Evolutionary conservation across 2,113 vertebrate species (phyloP), one percentile per base, ranked within the genome.

Genomic region (Prietella phreatophila): DNA sequence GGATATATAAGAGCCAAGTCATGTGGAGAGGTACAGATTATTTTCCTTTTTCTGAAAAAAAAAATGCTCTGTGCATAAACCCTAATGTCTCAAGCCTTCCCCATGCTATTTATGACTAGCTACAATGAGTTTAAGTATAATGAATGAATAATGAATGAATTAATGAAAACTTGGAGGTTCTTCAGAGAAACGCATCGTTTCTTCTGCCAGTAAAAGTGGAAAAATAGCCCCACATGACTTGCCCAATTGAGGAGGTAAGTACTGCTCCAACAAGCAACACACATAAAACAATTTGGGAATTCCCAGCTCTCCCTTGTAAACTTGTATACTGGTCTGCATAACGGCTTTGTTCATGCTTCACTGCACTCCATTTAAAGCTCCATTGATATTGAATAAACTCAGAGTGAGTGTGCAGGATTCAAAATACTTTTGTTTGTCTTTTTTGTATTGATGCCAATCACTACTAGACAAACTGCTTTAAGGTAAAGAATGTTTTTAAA

Each of bases 401-500:
- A 19, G 4, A 79, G 27, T 42, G 15, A 71, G 22, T 63, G 20
- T 53, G 39, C 50, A 33, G 9, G 39, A 30, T 56, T 14, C 4
- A 53, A 84, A 71, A 71, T 36, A 25, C 47, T 36, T 84, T 71
- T 56, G 19, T 30, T 30, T 78, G 39, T 22, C 25, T 76, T 3
- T n/a, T 78, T 10, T 78, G 55, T 71, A 78, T 9, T 76, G 22
- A 33, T 56, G 19, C 19, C 47, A 85, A 30, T 53, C 42, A 63
- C 11, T 6, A 80, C n/a, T 56, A 71, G 65, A 7, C 65, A 47
- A 65, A 67, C 14, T 22, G 30, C 19, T 71, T 50, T 25, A 36
- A 53, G 15, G 25, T 11, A 58, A 85, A 82, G 14, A 42, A 73
- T 81, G 30, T 69, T 81, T 58, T 22, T 86, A 53, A 85, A 82